Percentiles rank a stretch among this genome's conserved stretches.
These are phyloP conservation scores for Parnassius apollo DNA, from an alignment of 2,888 invertebrate genomes.

Conservation along the genomic window DNA sequence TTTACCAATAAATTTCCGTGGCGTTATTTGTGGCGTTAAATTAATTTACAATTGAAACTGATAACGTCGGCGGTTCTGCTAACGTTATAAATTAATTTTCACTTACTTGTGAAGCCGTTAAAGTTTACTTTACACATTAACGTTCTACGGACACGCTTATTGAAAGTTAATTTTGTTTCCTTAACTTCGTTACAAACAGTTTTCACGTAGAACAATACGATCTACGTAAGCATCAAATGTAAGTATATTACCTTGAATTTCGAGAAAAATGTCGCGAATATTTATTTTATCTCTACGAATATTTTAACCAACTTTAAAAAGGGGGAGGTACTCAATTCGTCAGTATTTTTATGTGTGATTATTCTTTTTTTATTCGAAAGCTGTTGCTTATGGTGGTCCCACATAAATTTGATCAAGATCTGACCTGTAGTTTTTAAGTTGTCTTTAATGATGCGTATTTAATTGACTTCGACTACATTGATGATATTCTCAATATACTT, in stretches of 20 bases:
- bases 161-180: conserved; percentile 59
- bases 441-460: too few species aligned
- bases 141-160: conserved; percentile 60
- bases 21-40: conserved; percentile 49
- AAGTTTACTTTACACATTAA: conserved; percentile 51
- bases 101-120: conserved; percentile 73
- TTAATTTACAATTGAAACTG: conserved; percentile 49
- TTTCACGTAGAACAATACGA: conserved; percentile 21
- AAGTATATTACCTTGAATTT: neutral
- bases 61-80: conserved; percentile 45
- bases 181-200: conserved; percentile 33
- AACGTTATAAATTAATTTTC: conserved; percentile 66
- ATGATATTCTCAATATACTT: too few species aligned
- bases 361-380: too few species aligned
- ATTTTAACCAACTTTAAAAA: too few species aligned
- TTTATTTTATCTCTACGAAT: too few species aligned
- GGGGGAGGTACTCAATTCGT: too few species aligned
- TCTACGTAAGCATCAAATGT: neutral
- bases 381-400: too few species aligned
- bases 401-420: too few species aligned
- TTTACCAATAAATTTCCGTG: neutral
- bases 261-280: too few species aligned
- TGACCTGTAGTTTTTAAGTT: too few species aligned
- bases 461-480: too few species aligned
- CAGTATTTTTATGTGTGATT: too few species aligned